Conservation (phyloP, 2,888 invertebrate genomes). For the Agonum fuliginosum region DNA sequence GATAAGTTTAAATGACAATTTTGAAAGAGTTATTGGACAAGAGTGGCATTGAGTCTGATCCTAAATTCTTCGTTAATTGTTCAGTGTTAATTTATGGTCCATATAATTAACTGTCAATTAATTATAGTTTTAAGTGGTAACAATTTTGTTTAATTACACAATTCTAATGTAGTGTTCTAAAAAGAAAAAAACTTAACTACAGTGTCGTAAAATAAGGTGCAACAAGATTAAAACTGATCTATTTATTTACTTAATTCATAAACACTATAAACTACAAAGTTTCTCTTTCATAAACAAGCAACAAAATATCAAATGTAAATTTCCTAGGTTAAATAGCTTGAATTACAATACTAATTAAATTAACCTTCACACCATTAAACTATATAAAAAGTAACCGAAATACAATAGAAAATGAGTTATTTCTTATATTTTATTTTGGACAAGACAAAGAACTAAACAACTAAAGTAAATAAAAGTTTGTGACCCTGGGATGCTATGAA, state of each 20-base stretch:
- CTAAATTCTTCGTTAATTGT: neutral
- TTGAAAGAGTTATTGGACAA: neutral
- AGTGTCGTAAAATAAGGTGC: no score
- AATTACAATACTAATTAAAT: conserved; percentile 22
- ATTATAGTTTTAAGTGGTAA: neutral
- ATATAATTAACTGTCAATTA: neutral
- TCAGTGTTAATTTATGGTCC: neutral
- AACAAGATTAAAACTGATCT: neutral
- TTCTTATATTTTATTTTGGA: neutral
- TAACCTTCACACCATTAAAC: conserved; percentile 30
- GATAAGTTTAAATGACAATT: neutral
- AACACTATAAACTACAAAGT: no score
- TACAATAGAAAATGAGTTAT: conserved; percentile 12
- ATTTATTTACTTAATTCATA: no score
- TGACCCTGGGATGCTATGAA: conserved; percentile 12
- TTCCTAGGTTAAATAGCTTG: neutral
- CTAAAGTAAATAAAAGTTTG: neutral
- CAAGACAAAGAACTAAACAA: conserved; percentile 6
- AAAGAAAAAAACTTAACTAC: neutral
- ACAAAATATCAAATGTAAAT: neutral
- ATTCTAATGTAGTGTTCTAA: neutral
- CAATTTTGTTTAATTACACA: neutral
- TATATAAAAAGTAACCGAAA: conserved; percentile 3
- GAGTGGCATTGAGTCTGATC: neutral
- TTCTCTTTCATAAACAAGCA: conserved; percentile 4